Base-by-base conservation (phyloP, 2,888 invertebrate genomes). In the Orthosia incerta region DNA sequence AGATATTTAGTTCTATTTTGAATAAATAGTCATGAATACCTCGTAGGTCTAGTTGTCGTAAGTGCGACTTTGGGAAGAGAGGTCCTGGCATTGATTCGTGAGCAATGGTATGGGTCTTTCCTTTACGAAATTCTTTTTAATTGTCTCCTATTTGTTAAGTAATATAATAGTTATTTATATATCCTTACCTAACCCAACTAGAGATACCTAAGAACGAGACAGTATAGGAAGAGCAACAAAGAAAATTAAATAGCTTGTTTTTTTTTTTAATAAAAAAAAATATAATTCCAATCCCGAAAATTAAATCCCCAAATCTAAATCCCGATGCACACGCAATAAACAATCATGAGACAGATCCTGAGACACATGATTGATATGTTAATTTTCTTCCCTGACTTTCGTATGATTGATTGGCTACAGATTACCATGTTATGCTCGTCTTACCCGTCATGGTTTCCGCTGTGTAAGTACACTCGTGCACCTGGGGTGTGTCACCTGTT, bases 291-390 rank as follows among this genome's bases (percentile, higher is more conserved):
- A 3, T 3, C 23, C 11, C 4, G 5, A 70, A 56, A 13, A 66
- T 46, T 1, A 31, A 31, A 31, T 46, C 3, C 16, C 7, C 3
- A 18, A 4, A 55, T 48, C 11, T 0, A 53, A 63, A 51, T 23
- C 7, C 13, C 11, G 31, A 5, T 63, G 26, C 71, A 76, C 55
- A 67, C 12, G 18, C 18, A 67, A 59, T 15, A 26, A 71, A 20
- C 48, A 67, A 57, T 68, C 57, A 12, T 53, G n/a, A 57, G 60
- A 82, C 56, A 57, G 5, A 68, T 72, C 72, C 64, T 15, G 12
- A 71, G 78, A 71, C 60, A 71, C 3, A 18, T 82, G 79, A 82
- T 77, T 82, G 82, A 82, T 79, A 82, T 53, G 60, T 82, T 82
- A 71, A 82, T 79, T 82, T 77, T 71, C 48, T 56, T 71, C 51